Evolutionary conservation across 1,140 invertebrate species (phyloP).

Genomic region (Acromyrmex echinatior): DNA sequence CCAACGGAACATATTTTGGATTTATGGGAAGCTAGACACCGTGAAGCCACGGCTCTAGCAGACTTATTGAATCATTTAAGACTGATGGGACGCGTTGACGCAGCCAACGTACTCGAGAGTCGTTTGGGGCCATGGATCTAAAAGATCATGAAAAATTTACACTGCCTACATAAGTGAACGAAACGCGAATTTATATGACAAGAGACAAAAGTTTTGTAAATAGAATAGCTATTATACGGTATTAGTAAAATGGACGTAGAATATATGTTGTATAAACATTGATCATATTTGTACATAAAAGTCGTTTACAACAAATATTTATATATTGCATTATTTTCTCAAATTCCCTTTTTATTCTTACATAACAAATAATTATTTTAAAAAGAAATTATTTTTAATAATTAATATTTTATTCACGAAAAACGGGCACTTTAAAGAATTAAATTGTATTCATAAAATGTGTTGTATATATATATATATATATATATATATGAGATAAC

Average conservation of each 20-base stretch:
- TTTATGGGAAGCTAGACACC: conserved; percentile 97
- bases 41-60: conserved; percentile 94
- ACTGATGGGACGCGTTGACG: conserved; percentile 97
- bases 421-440: not conserved
- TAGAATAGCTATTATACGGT: conserved; percentile 61
- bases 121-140: conserved; percentile 92
- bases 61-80: conserved; percentile 95
- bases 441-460: conserved; percentile 12
- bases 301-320: conserved; percentile 73
- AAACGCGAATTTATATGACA: conserved; percentile 49
- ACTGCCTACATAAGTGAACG: conserved; percentile 41
- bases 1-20: conserved; percentile 98
- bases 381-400: not conserved
- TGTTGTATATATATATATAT: not conserved
- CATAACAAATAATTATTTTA: not conserved
- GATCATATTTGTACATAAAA: conserved; percentile 77
- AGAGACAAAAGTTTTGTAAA: conserved; percentile 69
- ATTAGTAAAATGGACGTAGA: conserved; percentile 69
- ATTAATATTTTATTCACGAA: not conserved
- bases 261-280: conserved; percentile 68
- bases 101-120: conserved; percentile 95
- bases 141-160: conserved; percentile 62
- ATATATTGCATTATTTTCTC: not conserved
- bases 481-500: too few relatives aligned
- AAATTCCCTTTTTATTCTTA: too few relatives aligned